Evolutionary conservation across 2,888 invertebrate species (phyloP).

Genomic region (Ornithoptera alexandrae): DNA sequence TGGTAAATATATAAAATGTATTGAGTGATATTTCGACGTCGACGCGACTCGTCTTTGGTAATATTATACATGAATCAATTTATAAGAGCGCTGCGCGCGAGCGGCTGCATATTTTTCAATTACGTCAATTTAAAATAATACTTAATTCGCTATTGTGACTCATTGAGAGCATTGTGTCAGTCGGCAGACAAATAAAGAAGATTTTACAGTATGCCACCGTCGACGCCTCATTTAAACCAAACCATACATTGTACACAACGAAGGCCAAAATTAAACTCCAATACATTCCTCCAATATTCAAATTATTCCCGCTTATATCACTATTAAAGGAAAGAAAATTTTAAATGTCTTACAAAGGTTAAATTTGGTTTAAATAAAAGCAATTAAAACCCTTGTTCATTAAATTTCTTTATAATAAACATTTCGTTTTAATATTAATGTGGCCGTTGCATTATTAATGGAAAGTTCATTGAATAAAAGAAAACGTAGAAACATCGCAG

Average conservation of each 20-base stretch:
- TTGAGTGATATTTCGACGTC: conserved; percentile 31
- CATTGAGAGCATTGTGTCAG: conserved; percentile 75
- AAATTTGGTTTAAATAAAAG: too few relatives aligned
- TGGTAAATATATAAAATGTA: not conserved
- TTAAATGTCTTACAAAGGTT: not conserved
- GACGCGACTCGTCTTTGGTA: conserved; percentile 49
- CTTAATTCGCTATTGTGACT: conserved; percentile 79
- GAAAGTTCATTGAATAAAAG: not conserved
- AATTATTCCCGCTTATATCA: not conserved
- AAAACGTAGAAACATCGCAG: not conserved
- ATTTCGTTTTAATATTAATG: conserved; percentile 4
- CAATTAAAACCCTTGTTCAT: not conserved
- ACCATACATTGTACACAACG: conserved; percentile 6
- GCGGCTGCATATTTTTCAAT: conserved; percentile 79
- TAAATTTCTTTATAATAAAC: not conserved
- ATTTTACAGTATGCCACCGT: conserved; percentile 40
- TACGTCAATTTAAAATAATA: conserved; percentile 80
- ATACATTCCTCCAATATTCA: not conserved
- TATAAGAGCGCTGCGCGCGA: conserved; percentile 68
- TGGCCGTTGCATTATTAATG: not conserved
- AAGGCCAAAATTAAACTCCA: conserved; percentile 1
- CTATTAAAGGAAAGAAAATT: not conserved
- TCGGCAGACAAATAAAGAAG: conserved; percentile 50
- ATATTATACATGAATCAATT: conserved; percentile 77
- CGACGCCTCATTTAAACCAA: conserved; percentile 28